Percentiles rank a stretch among this genome's conserved stretches.
These are phyloP conservation scores for Bergia sp. DNA, from an alignment of 92 coral and sea anemone species.

Conservation along the genomic window DNA sequence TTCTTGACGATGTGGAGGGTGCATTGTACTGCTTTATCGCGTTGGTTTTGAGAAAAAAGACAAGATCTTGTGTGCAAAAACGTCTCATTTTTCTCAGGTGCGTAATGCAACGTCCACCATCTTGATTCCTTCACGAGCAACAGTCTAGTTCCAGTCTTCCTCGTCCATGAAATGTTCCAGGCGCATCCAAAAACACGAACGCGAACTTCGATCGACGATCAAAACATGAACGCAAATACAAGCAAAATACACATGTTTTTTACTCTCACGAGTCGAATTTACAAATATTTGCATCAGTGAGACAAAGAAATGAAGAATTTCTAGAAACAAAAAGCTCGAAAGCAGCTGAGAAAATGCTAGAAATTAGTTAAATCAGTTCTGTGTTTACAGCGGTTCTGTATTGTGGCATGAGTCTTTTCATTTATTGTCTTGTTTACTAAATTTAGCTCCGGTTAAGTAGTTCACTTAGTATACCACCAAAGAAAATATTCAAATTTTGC, in stretches of 20 bases:
- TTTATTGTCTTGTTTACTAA: too few species aligned
- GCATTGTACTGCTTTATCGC: slow-evolving; percentile 31
- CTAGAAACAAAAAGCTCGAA: neutral
- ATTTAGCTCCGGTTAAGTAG: too few species aligned
- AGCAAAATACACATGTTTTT: slow-evolving; percentile 30
- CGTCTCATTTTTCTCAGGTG: slow-evolving; percentile 14
- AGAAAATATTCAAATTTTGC: too few species aligned
- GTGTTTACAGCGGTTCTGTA: too few species aligned
- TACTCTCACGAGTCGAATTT: slow-evolving; percentile 12
- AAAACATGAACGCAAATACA: slow-evolving; percentile 25
- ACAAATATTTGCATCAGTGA: slow-evolving; percentile 15
- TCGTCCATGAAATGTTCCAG: slow-evolving; percentile 28
- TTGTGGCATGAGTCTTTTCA: too few species aligned
- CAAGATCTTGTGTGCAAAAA: slow-evolving; percentile 30
- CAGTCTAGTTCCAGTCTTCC: slow-evolving; percentile 38
- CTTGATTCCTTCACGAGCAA: slow-evolving; percentile 14
- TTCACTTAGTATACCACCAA: too few species aligned
- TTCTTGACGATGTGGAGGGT: slow-evolving; percentile 23
- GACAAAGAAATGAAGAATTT: slow-evolving; percentile 3
- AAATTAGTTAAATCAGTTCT: too few species aligned
- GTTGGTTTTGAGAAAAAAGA: slow-evolving; percentile 34
- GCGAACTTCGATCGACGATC: slow-evolving; percentile 30
- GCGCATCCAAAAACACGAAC: slow-evolving; percentile 31
- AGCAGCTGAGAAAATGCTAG: slow-evolving; percentile 18
- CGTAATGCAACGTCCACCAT: slow-evolving; percentile 41